A percentile compares a stretch with the other conserved stretches of the same genome.
phyloP scores from a whole-genome alignment of 1,140 invertebrate genomes.

The Sarcophaga bullata region DNA sequence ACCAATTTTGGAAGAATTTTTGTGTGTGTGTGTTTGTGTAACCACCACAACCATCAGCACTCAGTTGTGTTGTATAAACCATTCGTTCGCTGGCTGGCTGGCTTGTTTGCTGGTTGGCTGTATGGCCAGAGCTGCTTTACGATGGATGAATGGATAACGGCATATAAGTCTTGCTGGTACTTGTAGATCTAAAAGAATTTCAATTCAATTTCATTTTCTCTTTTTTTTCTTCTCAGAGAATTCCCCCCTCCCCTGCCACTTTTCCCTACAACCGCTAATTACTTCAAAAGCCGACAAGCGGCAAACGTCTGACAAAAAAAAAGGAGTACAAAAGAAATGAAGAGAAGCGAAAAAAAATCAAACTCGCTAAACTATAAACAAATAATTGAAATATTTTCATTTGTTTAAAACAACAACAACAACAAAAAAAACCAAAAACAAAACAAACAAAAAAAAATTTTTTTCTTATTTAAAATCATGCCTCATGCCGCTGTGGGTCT shows the following conservation, averaged over 20 bases:
- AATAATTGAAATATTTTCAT: conserved; percentile 16
- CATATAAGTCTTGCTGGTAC: conserved; percentile 8
- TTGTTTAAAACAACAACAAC: too few species aligned
- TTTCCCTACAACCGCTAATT: not conserved
- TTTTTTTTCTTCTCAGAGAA: not conserved
- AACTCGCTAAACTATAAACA: conserved; percentile 15
- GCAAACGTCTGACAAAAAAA: not conserved
- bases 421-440: too few species aligned
- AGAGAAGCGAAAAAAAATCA: too few species aligned
- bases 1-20: conserved; percentile 36
- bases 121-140: not conserved
- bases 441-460: too few species aligned
- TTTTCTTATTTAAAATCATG: too few species aligned
- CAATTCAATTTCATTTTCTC: not conserved
- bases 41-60: not conserved
- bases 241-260: not conserved
- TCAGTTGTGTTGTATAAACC: not conserved
- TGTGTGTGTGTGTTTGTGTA: too few species aligned
- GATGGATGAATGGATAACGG: conserved; percentile 29
- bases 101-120: not conserved
- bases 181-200: not conserved
- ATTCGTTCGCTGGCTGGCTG: not conserved
- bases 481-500: too few species aligned
- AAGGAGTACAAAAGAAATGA: too few species aligned
- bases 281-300: not conserved